Evolutionary conservation across 2,113 vertebrate species (phyloP).

Genomic region (Prietella phreatophila): DNA sequence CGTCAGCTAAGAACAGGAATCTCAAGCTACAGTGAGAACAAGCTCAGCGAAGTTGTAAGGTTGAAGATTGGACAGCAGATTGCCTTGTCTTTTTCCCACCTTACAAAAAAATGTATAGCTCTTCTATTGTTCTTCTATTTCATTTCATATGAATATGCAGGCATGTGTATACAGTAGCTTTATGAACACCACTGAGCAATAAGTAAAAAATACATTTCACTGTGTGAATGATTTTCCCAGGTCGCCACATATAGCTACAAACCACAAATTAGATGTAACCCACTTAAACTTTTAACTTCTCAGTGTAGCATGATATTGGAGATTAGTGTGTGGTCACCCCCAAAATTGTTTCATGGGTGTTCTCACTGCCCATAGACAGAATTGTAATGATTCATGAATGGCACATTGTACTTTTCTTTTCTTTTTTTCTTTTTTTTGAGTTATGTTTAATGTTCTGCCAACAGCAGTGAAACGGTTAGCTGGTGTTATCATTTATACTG

Average conservation of each 20-base stretch:
- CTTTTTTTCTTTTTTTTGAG: not conserved
- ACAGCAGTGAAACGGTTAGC: not conserved
- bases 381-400: not conserved
- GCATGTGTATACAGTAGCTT: not conserved
- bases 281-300: not conserved
- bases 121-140: not conserved
- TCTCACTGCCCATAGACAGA: not conserved
- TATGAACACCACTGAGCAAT: not conserved
- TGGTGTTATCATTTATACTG: not conserved
- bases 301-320: not conserved
- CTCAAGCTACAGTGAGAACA: no score
- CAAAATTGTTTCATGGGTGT: not conserved
- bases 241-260: not conserved
- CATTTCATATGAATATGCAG: not conserved
- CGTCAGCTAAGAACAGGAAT: no score
- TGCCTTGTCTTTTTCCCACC: no score
- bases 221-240: not conserved
- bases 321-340: not conserved
- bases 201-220: not conserved
- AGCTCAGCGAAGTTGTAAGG: no score
- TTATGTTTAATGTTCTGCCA: not conserved
- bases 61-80: no score
- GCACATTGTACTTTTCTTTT: not conserved
- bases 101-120: not conserved
- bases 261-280: not conserved